phyloP scores from a whole-genome alignment of 2,113 vertebrate species.

The human region DNA sequence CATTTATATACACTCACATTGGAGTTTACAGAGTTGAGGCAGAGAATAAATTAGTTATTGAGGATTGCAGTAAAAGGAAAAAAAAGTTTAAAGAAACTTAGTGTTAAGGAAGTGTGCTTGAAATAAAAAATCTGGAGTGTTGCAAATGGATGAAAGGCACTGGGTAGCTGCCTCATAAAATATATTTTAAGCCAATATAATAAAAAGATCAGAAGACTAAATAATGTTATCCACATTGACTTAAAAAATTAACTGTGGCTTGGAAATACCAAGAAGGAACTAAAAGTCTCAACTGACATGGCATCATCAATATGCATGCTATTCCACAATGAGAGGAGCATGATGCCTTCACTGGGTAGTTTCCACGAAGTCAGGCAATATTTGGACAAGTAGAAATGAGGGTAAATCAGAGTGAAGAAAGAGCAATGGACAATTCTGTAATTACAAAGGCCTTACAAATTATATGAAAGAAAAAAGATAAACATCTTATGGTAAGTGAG shows the following conservation, averaged over 20 bases:
- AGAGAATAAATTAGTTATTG: slow-evolving; percentile 36
- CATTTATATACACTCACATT: background rate
- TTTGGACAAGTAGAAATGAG: background rate
- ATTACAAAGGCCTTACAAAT: slow-evolving; percentile 34
- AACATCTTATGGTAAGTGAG: background rate
- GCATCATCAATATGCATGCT: background rate
- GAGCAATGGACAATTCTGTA: background rate
- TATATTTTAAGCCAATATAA: slow-evolving; percentile 60
- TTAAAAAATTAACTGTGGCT: slow-evolving; percentile 51
- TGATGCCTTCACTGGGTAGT: background rate
- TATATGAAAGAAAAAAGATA: slow-evolving; percentile 36
- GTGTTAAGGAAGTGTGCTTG: slow-evolving; percentile 28
- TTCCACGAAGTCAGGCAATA: background rate
- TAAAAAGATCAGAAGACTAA: slow-evolving; percentile 67
- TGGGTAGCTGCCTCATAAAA: slow-evolving; percentile 65
- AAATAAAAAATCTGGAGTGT: slow-evolving; percentile 54
- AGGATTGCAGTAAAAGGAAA: background rate
- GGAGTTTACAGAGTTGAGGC: background rate
- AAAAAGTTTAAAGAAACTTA: slow-evolving; percentile 10
- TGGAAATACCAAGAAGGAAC: slow-evolving; percentile 47
- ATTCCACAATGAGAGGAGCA: background rate
- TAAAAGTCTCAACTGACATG: slow-evolving; percentile 51
- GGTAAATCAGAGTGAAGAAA: slow-evolving; percentile 15
- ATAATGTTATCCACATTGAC: slow-evolving; percentile 31
- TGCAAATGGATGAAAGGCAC: slow-evolving; percentile 54